Percentiles rank a stretch among this genome's conserved stretches.
These are phyloP conservation scores for Agelastica alni DNA, from an alignment of 2,888 invertebrate genomes.

Conservation along the genomic window DNA sequence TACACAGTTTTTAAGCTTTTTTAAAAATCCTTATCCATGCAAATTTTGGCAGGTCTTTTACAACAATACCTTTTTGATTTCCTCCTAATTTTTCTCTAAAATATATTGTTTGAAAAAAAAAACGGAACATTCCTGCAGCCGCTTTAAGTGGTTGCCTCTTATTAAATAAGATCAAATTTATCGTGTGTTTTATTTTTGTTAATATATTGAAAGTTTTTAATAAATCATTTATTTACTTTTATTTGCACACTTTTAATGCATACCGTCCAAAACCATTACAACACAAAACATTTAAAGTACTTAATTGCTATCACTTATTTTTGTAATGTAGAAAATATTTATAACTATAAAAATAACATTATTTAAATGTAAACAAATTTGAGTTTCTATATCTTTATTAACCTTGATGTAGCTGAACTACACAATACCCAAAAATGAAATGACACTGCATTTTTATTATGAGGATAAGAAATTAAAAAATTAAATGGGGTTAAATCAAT, in stretches of 20 bases:
- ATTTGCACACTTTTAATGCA: background rate
- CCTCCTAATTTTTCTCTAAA: constrained; percentile 21
- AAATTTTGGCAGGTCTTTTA: too few species aligned
- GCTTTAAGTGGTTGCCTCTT: constrained; percentile 54
- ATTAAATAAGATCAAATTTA: constrained; percentile 57
- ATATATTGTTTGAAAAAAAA: constrained; percentile 16
- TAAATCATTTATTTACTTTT: constrained; percentile 57
- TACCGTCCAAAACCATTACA: too few species aligned
- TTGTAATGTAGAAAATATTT: too few species aligned
- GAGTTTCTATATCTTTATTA: constrained; percentile 40
- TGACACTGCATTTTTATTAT: constrained; percentile 58
- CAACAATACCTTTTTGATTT: too few species aligned
- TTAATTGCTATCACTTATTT: too few species aligned
- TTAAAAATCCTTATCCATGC: too few species aligned
- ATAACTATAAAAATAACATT: too few species aligned
- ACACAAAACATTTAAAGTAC: background rate
- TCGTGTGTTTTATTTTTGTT: constrained; percentile 60
- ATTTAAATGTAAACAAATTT: too few species aligned
- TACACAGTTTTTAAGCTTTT: too few species aligned
- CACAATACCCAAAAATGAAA: constrained; percentile 61
- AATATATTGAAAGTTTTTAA: constrained; percentile 59
- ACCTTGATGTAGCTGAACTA: constrained; percentile 56
- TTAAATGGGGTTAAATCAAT: constrained; percentile 58
- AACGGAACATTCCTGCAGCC: constrained; percentile 57
- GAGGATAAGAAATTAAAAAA: constrained; percentile 59